Evolutionary conservation across 2,113 vertebrate genomes (phyloP).

Genomic region (Ondatra zibethicus): DNA sequence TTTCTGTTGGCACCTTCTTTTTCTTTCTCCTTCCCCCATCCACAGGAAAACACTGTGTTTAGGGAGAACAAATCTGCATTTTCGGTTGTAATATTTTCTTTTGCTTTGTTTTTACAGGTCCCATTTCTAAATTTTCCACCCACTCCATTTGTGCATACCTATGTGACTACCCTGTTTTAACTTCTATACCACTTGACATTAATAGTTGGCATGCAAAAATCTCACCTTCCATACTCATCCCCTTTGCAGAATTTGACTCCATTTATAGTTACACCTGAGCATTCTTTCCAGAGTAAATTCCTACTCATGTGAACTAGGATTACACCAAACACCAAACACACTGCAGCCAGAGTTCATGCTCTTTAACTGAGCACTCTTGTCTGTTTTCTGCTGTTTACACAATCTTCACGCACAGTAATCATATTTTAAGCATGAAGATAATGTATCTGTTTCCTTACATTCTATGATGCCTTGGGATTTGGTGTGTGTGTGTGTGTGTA

Average conservation of each 20-base stretch:
- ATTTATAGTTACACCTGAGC: conserved; percentile 35
- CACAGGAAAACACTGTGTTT: not conserved
- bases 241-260: not conserved
- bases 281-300: conserved; percentile 50
- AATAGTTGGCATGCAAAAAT: not conserved
- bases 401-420: not conserved
- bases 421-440: conserved; percentile 1
- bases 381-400: not conserved
- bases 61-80: not conserved
- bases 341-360: not conserved
- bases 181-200: not conserved
- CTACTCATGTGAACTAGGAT: not conserved
- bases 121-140: not conserved
- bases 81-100: not conserved
- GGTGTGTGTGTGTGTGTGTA: not conserved
- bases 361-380: not conserved
- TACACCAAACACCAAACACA: not conserved
- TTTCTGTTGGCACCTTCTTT: not conserved
- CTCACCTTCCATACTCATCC: not conserved
- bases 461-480: not conserved
- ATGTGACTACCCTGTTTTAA: not conserved
- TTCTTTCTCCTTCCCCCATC: not conserved
- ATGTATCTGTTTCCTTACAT: not conserved
- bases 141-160: not conserved
- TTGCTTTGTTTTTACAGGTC: not conserved